Evolutionary conservation across 2,797 vertebrate species (phyloP), one percentile per base, ranked within the genome.

Genomic region (Pygocentrus nattereri): DNA sequence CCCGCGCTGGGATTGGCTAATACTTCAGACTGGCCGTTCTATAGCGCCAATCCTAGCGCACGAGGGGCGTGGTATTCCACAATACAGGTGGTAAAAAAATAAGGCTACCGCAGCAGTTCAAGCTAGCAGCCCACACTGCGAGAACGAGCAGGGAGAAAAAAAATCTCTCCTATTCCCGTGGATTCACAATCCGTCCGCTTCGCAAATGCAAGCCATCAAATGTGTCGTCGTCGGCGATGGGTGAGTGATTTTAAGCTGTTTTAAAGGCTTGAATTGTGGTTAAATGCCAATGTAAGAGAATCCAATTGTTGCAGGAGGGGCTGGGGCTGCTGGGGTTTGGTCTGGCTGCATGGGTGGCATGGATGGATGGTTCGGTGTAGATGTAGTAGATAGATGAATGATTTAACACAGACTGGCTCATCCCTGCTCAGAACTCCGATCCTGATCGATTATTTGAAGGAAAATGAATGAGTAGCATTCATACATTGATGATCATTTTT

Each of bases 201-300:
- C 78, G 74, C 92, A 92, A 90, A 96, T 96, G 95, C 95, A 96
- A 92, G 95, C 95, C 90, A 96, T 96, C 88, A 96, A 96, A 91
- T 96, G 95, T 87, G 95, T 96, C 89, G 95, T 96, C 87, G 95
- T 96, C 88, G 95, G 95, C 87, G 95, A 96, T 85, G 95, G 95
- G 95, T 96, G 91, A 95, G 95, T 58, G 4, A 13, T 47, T 27
- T 64, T 62, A 10, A 64, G 59, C 59, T 50, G 30, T 70, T 38
- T 4, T 30, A 62, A n/a, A 77, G 67, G 61, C 25, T 7, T 21
- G 34, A 11, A 58, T 30, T 3, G 30, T 13, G 27, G 1, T 34
- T 19, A 6, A 18, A 69, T 23, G 30, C 23, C 18, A 7, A 25
- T n/a, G 72, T 74, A 65, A 44, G 41, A 44, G 67, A 68, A 59